Evolutionary conservation across 2,113 vertebrate species (phyloP), one percentile per base, ranked within the genome.

Genomic region (Semnornis frantzii): DNA sequence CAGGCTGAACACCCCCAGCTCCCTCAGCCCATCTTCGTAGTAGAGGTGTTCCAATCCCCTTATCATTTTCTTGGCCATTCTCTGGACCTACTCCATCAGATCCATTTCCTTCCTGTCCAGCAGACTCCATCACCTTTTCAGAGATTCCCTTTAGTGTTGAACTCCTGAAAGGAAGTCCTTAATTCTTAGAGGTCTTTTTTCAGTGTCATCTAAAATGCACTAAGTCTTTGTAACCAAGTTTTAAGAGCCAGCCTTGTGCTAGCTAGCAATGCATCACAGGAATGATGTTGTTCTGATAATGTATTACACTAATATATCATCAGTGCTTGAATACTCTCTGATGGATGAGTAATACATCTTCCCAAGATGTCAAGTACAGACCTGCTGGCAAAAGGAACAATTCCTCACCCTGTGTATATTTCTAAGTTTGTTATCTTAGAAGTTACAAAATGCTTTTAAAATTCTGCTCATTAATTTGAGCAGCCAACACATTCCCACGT

Each of bases 251-350:
- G 42, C 59, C 95, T 70, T 87, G 59, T 80, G 73, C 84, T 92
- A 76, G 31, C 46, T 94, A 84, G 82, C 77, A 96, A 97, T 97
- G 83, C 30, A 97, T 98, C 95, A 97, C 20, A 55, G 31, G 24
- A 93, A 85, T 79, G 62, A 94, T 89, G 90, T 83, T 83, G 79
- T 93, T 96, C 96, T 96, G 90, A 95, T 97, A 96, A 98, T 97
- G 91, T 96, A 98, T 97, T 96, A 91, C 87, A 91, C 91, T 94
- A 95, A 97, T 97, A 94, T 66, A 97, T 98, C 96, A 97, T 76
- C 39, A 34, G 25, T 71, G 59, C 96, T 93, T 95, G 66, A 66
- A 93, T 11, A 76, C 57, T 93, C 64, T 92, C 77, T 97, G 97
- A 98, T 94, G 82, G 89, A 97, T 97, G 93, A 97, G 66, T 89